phyloP scores from a whole-genome alignment of 2,113 vertebrate genomes.

The Phylloscopus trochiloides region DNA sequence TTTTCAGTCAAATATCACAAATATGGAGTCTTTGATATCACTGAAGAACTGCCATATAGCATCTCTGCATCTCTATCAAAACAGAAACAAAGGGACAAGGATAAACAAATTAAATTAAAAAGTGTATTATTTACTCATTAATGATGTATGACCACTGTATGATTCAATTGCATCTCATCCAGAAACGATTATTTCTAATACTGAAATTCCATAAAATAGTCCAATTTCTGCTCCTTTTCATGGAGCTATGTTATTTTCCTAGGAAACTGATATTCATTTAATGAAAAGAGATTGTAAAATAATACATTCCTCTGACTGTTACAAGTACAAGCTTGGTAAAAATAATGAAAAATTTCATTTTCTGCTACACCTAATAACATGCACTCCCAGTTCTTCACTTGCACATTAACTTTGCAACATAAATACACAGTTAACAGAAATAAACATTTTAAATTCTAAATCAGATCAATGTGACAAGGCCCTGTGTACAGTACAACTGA shows the following conservation, averaged over 20 bases:
- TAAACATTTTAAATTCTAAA: not conserved
- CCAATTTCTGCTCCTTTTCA: not conserved
- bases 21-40: not conserved
- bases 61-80: not conserved
- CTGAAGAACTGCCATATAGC: not conserved
- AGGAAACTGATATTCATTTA: not conserved
- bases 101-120: not conserved
- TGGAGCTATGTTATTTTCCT: not conserved
- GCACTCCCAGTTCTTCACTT: not conserved
- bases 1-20: not conserved
- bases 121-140: not conserved
- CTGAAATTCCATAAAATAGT: not conserved
- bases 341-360: not conserved
- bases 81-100: not conserved
- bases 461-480: not conserved
- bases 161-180: not conserved
- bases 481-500: not conserved
- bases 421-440: not conserved
- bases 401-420: not conserved
- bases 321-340: not conserved
- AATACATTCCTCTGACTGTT: accelerated
- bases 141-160: not conserved
- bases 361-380: not conserved
- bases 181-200: not conserved
- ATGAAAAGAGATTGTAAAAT: not conserved